A percentile compares a stretch with the other conserved stretches of the same genome.
These are phyloP conservation scores for Aeoliscus strigatus DNA, from an alignment of 2,797 vertebrate genomes.

Conservation along the genomic window DNA sequence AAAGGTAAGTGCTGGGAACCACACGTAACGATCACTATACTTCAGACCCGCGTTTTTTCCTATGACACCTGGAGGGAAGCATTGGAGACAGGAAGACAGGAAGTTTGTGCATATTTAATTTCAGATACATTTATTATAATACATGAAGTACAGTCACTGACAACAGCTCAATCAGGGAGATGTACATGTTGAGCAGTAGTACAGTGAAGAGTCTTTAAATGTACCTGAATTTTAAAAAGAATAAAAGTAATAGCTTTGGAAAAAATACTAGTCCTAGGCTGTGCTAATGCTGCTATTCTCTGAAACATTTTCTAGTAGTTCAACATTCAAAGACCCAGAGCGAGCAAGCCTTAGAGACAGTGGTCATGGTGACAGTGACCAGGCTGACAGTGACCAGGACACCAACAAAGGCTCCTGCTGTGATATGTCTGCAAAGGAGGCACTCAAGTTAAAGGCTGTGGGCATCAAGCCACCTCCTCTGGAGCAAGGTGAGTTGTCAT, in stretches of 20 bases:
- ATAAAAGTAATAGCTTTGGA: neutral
- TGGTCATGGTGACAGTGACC: conserved; percentile 98
- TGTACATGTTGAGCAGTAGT: conserved; percentile 24
- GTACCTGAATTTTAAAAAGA: conserved; percentile 1
- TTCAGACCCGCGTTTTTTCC: no score
- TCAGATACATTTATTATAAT: conserved; percentile 16
- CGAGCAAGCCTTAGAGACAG: conserved; percentile 98
- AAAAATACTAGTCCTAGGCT: neutral
- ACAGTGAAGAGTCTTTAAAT: conserved; percentile 12
- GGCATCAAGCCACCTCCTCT: conserved; percentile 90
- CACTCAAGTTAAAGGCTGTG: conserved; percentile 96
- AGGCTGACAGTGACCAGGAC: conserved; percentile 99
- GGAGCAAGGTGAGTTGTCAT: conserved; percentile 91
- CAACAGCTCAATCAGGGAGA: no score
- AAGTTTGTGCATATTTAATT: conserved; percentile 21
- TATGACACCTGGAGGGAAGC: no score
- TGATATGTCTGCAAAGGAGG: conserved; percentile 98
- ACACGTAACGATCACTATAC: conserved; percentile 70
- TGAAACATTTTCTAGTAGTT: conserved; percentile 87
- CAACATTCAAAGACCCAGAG: conserved; percentile 98
- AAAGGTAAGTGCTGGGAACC: conserved; percentile 95
- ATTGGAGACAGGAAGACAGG: conserved; percentile 4
- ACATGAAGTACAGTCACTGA: conserved; percentile 5
- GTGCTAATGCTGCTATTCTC: conserved; percentile 3
- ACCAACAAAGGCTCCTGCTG: conserved; percentile 99